A percentile compares a stretch with the other conserved stretches of the same genome.
Evolutionary conservation across 2,797 vertebrate species (phyloP).

Genomic region (Anabacerthia variegaticeps): DNA sequence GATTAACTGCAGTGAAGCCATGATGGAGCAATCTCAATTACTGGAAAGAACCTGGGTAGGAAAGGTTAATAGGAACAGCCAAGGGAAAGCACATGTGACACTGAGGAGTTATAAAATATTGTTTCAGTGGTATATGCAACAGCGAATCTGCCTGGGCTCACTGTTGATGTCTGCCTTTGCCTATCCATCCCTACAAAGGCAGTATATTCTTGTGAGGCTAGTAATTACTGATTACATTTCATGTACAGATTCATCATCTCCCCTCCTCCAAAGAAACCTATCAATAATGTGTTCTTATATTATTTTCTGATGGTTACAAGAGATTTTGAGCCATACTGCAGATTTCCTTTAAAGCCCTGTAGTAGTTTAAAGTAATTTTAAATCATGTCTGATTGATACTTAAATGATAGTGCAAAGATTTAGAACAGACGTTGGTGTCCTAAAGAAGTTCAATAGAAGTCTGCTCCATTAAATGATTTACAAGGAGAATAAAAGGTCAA

Average conservation of each 20-base stretch:
- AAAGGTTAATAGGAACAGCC: background rate
- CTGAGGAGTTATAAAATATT: background rate
- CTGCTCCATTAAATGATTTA: background rate
- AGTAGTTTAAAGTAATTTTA: background rate
- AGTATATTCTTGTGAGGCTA: background rate
- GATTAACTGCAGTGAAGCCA: background rate
- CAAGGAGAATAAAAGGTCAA: conserved; percentile 48
- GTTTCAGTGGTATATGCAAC: background rate
- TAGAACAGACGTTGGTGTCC: background rate
- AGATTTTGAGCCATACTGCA: background rate
- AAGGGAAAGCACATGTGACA: background rate
- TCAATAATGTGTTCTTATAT: background rate
- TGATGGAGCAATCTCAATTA: background rate
- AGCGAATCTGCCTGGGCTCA: background rate
- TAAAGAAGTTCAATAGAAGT: background rate
- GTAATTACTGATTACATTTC: background rate
- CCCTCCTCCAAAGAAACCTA: background rate
- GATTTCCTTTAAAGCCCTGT: background rate
- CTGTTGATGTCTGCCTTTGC: background rate
- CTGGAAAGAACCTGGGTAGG: background rate
- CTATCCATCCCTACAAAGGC: background rate
- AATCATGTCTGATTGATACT: background rate
- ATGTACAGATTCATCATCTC: background rate
- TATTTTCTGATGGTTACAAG: background rate
- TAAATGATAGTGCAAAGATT: background rate